Evolutionary conservation across 2,888 invertebrate species (phyloP).

Genomic region (Hirtodrosophila trivittata): DNA sequence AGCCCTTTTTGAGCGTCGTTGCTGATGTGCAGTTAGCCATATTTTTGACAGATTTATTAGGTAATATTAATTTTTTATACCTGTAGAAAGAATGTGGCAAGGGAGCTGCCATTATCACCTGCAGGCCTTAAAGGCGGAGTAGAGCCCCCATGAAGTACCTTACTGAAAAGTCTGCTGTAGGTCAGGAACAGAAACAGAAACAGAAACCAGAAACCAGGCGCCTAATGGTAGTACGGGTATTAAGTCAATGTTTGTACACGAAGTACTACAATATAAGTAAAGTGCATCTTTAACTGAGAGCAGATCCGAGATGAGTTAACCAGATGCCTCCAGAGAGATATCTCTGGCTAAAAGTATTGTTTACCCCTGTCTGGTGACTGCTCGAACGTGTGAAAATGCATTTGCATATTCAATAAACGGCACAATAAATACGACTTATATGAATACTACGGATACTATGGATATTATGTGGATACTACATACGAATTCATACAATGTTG

Average conservation of each 20-base stretch:
- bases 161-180: slow-evolving; percentile 56
- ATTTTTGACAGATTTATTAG: slow-evolving; percentile 79
- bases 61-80: slow-evolving; percentile 69
- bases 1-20: slow-evolving; percentile 34
- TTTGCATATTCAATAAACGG: slow-evolving; percentile 82
- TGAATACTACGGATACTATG: background rate
- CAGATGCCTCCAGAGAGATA: background rate
- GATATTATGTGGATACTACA: slow-evolving; percentile 52
- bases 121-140: slow-evolving; percentile 10
- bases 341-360: slow-evolving; percentile 13
- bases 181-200: slow-evolving; percentile 35
- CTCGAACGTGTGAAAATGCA: slow-evolving; percentile 81
- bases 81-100: slow-evolving; percentile 37
- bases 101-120: slow-evolving; percentile 70
- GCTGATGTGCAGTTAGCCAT: slow-evolving; percentile 61
- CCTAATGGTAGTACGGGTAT: background rate
- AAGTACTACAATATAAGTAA: background rate
- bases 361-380: slow-evolving; percentile 56
- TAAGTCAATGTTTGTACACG: slow-evolving; percentile 27
- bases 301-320: background rate
- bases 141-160: background rate
- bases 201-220: background rate
- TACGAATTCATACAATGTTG: slow-evolving; percentile 75
- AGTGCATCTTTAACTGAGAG: slow-evolving; percentile 11
- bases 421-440: slow-evolving; percentile 66